A percentile compares a stretch with the other conserved stretches of the same genome.
These are phyloP conservation scores for Anisognathus igniventris DNA, from an alignment of 2,797 vertebrate species.

Conservation along the genomic window DNA sequence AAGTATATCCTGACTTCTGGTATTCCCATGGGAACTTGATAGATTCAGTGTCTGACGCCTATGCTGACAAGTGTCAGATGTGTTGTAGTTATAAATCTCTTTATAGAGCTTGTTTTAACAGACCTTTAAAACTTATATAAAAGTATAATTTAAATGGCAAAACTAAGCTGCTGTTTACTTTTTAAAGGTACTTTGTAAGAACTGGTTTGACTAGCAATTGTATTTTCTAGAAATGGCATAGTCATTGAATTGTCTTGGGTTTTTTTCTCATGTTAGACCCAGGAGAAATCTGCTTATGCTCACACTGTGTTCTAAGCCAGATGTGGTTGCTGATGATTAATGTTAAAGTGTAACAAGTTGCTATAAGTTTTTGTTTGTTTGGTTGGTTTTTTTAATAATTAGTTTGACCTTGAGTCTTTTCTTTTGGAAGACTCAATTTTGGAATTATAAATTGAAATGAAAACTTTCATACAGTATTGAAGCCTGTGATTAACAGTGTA, in stretches of 20 bases:
- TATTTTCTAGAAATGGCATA: background rate
- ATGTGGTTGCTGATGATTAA: background rate
- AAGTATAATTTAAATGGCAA: background rate
- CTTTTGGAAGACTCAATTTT: background rate
- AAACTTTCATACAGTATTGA: background rate
- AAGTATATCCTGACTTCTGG: background rate
- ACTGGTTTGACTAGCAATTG: background rate
- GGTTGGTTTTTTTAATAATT: background rate
- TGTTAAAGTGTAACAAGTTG: background rate
- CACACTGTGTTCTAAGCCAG: background rate
- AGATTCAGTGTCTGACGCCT: background rate
- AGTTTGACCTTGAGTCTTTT: background rate
- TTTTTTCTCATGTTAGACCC: background rate
- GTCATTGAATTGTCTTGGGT: background rate
- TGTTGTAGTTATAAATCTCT: background rate
- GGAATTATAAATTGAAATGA: background rate
- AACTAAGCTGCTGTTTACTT: background rate
- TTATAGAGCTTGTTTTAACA: background rate
- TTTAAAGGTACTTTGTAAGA: background rate
- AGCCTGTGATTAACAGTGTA: background rate
- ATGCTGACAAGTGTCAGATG: background rate
- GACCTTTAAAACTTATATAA: background rate
- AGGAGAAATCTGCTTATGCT: background rate
- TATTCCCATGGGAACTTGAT: background rate
- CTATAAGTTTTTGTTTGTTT: background rate